Base-by-base conservation (phyloP, 2,797 vertebrate genomes). In the Muscicapa striata region DNA sequence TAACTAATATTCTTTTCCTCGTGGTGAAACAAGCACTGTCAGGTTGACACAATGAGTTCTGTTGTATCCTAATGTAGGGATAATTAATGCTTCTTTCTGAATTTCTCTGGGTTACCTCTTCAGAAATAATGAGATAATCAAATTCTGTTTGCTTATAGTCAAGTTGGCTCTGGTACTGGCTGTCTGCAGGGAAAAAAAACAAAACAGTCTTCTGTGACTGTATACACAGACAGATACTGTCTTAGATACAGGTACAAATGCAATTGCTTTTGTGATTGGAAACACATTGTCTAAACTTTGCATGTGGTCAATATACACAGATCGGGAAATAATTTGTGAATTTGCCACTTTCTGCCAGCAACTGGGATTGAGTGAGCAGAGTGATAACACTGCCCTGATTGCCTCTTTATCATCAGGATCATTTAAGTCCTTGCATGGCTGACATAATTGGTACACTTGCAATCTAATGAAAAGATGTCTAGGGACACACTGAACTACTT, bases 61-160 rank as follows among this genome's bases (percentile, higher is more conserved):
- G 11, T 22, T 62, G 30, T 52, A 30, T 63, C 26, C 45, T 80
- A 55, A 36, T 30, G 48, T 29, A 88, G n/a, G n/a, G 24, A 70
- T 63, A 2, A 17, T 48, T 74, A 67, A 40, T 38, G 22, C 32
- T 76, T 40, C 29, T 87, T 90, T 79, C 82, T 73, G 67, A 82
- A 45, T 81, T 88, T 86, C 79, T 79, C 77, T 74, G 78, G 22
- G 89, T 97, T 97, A 97, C 97, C 97, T 98, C 87, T 97, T 97
- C 69, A 97, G 94, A 87, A 97, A 93, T 74, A 98, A 95, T 61
- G 96, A 98, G 91, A 97, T 96, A 87, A 97, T 85, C 91, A 98
- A 16, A 82, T 93, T 97, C 95, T 97, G 94, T 93, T 97, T 95
- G 78, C 81, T 77, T 90, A 98, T 91, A 79, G 87, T 95, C 93